A percentile compares a stretch with the other conserved stretches of the same genome.
Conservation (phyloP, 2,797 vertebrate species). For the Sitta carolinensis region DNA sequence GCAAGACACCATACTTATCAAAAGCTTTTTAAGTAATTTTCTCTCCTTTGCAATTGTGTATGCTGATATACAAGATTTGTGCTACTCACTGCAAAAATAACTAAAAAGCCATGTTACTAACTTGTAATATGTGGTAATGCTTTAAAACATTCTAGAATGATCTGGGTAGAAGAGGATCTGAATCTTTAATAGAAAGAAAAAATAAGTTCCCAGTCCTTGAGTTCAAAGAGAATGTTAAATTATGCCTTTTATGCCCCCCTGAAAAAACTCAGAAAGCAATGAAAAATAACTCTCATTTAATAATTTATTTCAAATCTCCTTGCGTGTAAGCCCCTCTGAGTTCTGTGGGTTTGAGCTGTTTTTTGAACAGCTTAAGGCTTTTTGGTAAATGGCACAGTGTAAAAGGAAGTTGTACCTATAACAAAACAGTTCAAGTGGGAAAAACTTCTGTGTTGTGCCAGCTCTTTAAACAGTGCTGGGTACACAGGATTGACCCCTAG, state of each 20-base stretch:
- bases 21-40: not conserved
- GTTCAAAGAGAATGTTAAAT: slow-evolving; percentile 28
- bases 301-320: slow-evolving; percentile 15
- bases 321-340: not conserved
- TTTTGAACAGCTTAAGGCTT: not conserved
- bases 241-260: not conserved
- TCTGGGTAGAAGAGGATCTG: not conserved
- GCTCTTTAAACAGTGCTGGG: not conserved
- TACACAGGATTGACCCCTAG: not conserved
- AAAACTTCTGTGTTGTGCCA: not conserved
- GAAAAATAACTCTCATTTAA: slow-evolving; percentile 4
- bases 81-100: not conserved
- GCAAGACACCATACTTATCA: not conserved
- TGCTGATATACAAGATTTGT: not conserved
- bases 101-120: not conserved
- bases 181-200: not conserved
- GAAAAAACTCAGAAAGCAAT: not conserved
- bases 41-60: not conserved
- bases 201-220: not conserved
- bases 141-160: not conserved
- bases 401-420: not conserved
- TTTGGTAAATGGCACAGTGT: not conserved
- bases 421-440: not conserved
- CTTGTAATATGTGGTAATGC: not conserved
- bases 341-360: not conserved